These are phyloP conservation scores for Gastracanthus pulcherrimus DNA, from an alignment of 2,888 invertebrate species.

Conservation along the genomic window DNA sequence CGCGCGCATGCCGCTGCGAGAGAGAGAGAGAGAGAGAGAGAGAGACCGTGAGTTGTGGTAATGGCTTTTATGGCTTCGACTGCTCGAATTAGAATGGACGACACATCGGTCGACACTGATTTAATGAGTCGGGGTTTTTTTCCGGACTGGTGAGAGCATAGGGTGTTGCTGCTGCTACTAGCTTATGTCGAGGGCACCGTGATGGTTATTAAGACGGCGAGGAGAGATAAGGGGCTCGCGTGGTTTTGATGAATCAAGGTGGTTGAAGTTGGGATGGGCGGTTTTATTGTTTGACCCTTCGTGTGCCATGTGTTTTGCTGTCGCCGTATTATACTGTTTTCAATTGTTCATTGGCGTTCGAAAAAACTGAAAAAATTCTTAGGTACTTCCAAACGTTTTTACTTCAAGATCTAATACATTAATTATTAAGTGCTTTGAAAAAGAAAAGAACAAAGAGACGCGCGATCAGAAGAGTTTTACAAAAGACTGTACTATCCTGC, in stretches of 20 bases:
- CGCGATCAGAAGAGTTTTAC: too few relatives aligned
- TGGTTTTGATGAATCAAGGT: background rate
- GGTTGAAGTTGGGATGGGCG: background rate
- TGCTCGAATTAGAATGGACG: constrained; percentile 25
- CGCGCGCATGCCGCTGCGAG: background rate
- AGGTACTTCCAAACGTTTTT: too few relatives aligned
- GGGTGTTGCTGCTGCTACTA: background rate
- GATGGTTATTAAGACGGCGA: background rate
- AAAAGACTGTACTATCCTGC: too few relatives aligned
- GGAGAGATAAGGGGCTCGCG: background rate
- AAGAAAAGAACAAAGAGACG: too few relatives aligned
- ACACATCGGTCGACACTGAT: constrained; percentile 2
- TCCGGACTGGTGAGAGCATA: background rate
- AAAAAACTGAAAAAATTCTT: too few relatives aligned
- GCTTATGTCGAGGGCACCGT: background rate
- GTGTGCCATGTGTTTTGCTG: too few relatives aligned
- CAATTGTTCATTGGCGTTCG: too few relatives aligned
- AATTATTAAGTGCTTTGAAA: too few relatives aligned
- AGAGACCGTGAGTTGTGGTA: background rate
- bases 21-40: too few relatives aligned
- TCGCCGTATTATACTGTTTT: too few relatives aligned
- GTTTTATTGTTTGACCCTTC: too few relatives aligned
- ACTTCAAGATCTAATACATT: too few relatives aligned
- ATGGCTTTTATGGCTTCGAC: constrained; percentile 34
- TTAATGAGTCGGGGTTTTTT: background rate